A percentile compares a stretch with the other conserved stretches of the same genome.
Conservation (phyloP, 2,888 invertebrate genomes). For the Liopterus haemorrhoidalis region DNA sequence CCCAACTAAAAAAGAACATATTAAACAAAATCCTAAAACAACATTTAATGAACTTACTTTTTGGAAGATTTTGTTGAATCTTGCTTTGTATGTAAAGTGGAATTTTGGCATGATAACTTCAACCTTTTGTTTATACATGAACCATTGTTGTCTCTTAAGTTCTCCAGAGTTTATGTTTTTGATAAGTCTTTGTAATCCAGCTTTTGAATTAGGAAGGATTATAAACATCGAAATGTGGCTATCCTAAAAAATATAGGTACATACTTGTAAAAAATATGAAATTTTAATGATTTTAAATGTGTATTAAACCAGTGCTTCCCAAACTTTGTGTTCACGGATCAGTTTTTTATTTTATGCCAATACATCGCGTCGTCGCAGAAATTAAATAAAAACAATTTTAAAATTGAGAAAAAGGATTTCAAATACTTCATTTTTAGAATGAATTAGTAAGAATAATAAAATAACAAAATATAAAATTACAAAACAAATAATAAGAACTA, state of each 20-base stretch:
- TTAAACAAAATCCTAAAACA: slow-evolving; percentile 1
- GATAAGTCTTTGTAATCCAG: slow-evolving; percentile 56
- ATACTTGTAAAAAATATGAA: too few species aligned
- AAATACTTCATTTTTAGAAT: too few species aligned
- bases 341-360: too few species aligned
- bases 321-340: too few species aligned
- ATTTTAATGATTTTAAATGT: too few species aligned
- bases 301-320: slow-evolving; percentile 17
- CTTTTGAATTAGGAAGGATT: slow-evolving; percentile 59
- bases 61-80: slow-evolving; percentile 55
- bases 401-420: too few species aligned
- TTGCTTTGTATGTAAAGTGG: slow-evolving; percentile 63
- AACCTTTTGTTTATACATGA: slow-evolving; percentile 55
- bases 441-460: too few species aligned
- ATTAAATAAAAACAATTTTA: slow-evolving; percentile 21
- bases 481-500: too few species aligned
- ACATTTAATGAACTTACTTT: slow-evolving; percentile 46
- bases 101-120: slow-evolving; percentile 68
- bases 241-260: slow-evolving; percentile 50
- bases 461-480: too few species aligned
- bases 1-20: slow-evolving; percentile 53
- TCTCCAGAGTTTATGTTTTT: slow-evolving; percentile 51
- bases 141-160: slow-evolving; percentile 53
- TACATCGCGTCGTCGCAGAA: slow-evolving; percentile 13
- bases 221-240: slow-evolving; percentile 69